Percentiles rank a stretch among this genome's conserved stretches.
These are phyloP conservation scores for Pseudanteris insignis DNA, from an alignment of 2,888 invertebrate species.

Conservation along the genomic window DNA sequence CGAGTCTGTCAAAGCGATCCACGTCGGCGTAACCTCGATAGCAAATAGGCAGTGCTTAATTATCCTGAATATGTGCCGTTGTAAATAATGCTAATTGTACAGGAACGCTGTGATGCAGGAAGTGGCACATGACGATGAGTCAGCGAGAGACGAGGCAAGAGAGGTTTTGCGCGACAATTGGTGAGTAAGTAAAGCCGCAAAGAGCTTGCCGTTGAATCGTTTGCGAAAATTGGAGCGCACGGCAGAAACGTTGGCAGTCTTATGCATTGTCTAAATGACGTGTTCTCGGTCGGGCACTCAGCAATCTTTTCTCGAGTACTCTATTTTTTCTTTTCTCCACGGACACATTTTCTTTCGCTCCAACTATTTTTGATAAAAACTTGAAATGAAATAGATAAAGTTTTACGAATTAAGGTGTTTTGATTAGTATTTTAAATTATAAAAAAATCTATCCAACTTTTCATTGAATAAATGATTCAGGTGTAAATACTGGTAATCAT, in stretches of 20 bases:
- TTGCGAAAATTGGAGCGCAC: constrained; percentile 34
- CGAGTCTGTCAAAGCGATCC: constrained; percentile 35
- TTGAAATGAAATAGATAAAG: too few relatives aligned
- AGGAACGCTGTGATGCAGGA: constrained; percentile 36
- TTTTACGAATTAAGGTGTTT: too few relatives aligned
- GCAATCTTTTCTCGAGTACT: too few relatives aligned
- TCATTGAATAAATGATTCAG: too few relatives aligned
- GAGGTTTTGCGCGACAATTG: constrained; percentile 40
- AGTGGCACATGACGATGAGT: constrained; percentile 40
- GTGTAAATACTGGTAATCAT: too few relatives aligned
- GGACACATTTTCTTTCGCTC: too few relatives aligned
- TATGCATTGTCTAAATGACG: constrained; percentile 26
- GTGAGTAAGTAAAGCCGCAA: constrained; percentile 22
- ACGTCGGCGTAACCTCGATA: constrained; percentile 36
- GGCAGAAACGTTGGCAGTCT: constrained; percentile 32
- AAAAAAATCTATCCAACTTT: too few relatives aligned
- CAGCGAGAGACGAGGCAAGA: constrained; percentile 38
- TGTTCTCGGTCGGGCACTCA: constrained; percentile 5
- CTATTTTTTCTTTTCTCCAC: too few relatives aligned
- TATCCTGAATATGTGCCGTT: constrained; percentile 39
- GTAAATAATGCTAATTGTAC: constrained; percentile 43
- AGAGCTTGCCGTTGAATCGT: constrained; percentile 18
- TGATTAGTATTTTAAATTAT: too few relatives aligned
- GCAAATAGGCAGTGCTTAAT: constrained; percentile 39
- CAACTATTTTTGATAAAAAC: too few relatives aligned